phyloP scores from a whole-genome alignment of 2,113 vertebrate species.

The Lamprologus ornatipinnis region DNA sequence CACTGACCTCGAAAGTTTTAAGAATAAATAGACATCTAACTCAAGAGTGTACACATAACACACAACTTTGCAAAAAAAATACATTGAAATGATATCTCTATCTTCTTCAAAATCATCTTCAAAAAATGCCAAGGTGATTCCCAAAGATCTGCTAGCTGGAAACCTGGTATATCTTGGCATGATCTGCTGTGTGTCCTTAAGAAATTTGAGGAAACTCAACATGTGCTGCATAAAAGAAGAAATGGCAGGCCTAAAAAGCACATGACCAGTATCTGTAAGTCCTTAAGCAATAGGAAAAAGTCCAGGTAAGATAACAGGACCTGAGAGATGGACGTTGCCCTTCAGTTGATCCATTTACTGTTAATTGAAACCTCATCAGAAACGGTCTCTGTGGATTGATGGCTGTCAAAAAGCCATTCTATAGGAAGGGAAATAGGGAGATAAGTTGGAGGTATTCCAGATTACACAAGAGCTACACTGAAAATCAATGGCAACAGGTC shows the following conservation, averaged over 20 bases:
- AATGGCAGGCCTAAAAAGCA: not conserved
- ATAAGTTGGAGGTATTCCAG: rapidly evolving
- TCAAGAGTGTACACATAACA: not conserved
- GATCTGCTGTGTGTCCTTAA: not conserved
- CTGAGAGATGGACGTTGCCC: not conserved
- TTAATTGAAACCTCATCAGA: not conserved
- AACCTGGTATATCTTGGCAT: not conserved
- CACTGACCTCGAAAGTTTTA: not conserved
- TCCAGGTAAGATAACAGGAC: not conserved
- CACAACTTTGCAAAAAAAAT: not conserved
- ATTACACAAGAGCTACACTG: not conserved
- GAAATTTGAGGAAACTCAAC: not conserved
- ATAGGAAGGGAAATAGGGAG: not conserved
- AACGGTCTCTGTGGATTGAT: not conserved
- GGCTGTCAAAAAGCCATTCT: not conserved
- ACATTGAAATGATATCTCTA: not conserved
- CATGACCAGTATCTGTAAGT: not conserved
- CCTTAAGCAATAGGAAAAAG: not conserved
- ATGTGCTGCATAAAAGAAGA: rapidly evolving
- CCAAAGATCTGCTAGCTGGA: not conserved
- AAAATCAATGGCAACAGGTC: not conserved
- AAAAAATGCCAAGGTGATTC: not conserved
- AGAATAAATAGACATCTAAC: not conserved
- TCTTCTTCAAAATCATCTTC: not conserved
- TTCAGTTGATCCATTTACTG: not conserved